Evolutionary conservation across 2,113 vertebrate genomes (phyloP), one percentile per base, ranked within the genome.

Genomic region (Mellivora capensis): DNA sequence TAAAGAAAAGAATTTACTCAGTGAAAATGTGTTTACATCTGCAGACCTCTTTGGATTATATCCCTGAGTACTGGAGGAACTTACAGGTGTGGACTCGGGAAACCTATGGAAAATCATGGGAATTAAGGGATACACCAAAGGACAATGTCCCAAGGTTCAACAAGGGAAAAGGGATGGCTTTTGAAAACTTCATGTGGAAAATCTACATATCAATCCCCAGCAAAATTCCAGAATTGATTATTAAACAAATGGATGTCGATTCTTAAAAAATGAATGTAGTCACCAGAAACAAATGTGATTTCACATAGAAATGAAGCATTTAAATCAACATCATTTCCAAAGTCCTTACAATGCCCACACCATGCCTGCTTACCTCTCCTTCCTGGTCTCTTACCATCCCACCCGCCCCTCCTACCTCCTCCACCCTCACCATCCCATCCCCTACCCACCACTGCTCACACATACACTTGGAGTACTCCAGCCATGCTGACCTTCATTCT

Each of bases 371-470:
- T 54, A 23, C 20, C 6, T 71, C 59, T 96, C 18, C 31, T 37
- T 83, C 47, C 39, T 23, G 34, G 23, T 52, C 20, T 6, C 62
- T 15, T 52, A 34, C 0, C 2, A 27, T 12, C 27, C 72, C 6
- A 37, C 21, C 72, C 3, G 31, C 39, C 21, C 49, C 23, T 67
- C 62, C n/a, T 14, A 13, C 15, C 12, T 39, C 39, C 42, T 31
- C 74, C 2, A 4, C 74, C 74, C 74, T 76, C 74, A 2, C 25
- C 72, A 42, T 29, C 42, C 42, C 17, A 44, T 37, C 69, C 42
- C 31, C 11, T 1, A 4, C 11, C 11, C 39, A 18, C 17, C 39
- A 67, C 6, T 3, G 31, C 2, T 2, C 34, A 59, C 21, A 29
- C 3, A 7, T 5, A 37, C 9, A 13, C n/a, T 7, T 25, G 34